A percentile compares a stretch with the other conserved stretches of the same genome.
Evolutionary conservation across 2,888 invertebrate species (phyloP).

Genomic region (Pyrrhosoma nymphula): DNA sequence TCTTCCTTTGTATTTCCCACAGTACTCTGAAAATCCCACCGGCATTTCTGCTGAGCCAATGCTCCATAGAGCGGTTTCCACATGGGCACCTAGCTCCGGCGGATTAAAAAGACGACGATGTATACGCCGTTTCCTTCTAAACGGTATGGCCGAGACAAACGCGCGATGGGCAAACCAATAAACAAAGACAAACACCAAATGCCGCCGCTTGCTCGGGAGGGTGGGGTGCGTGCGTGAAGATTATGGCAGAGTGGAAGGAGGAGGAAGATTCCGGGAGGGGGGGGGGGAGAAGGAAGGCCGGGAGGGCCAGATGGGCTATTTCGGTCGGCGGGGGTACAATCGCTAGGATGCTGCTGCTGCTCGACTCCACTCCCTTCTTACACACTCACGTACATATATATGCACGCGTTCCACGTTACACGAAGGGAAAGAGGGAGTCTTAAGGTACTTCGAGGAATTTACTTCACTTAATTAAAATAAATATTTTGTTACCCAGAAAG

Average conservation of each 20-base stretch:
- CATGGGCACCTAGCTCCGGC: neutral
- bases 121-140: neutral
- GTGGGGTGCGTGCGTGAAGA: neutral
- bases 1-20: neutral
- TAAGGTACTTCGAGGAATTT: too few relatives aligned
- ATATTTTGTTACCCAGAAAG: too few relatives aligned
- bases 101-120: neutral
- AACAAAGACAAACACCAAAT: slow-evolving; percentile 16
- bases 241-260: neutral
- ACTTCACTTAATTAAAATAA: too few relatives aligned
- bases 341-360: neutral
- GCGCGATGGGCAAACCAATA: neutral
- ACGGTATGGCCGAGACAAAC: neutral
- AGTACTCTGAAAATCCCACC: neutral
- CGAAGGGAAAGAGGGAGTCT: neutral
- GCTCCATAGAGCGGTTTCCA: neutral
- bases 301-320: neutral
- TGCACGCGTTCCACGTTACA: neutral
- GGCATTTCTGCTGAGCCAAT: neutral
- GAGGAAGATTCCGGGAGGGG: neutral
- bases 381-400: neutral
- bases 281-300: neutral
- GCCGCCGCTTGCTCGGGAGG: slow-evolving; percentile 17
- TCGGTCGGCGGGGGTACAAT: neutral
- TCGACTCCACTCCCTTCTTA: neutral